phyloP scores from a whole-genome alignment of 1,140 invertebrate species.

The Zaprionus gabonicus region DNA sequence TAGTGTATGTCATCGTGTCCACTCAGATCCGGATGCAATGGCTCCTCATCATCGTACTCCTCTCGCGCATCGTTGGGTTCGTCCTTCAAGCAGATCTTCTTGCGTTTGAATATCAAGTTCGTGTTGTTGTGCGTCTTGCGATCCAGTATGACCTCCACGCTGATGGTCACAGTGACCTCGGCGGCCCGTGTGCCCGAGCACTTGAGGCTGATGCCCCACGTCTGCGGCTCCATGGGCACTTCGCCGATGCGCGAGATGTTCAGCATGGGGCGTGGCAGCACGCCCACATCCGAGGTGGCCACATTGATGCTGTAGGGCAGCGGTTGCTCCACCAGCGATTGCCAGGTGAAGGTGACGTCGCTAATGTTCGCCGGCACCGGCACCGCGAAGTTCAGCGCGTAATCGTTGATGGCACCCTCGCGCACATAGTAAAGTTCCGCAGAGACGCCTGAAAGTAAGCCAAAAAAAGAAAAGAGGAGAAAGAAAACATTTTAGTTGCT shows the following conservation, averaged over 20 bases:
- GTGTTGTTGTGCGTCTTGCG: constrained; percentile 89
- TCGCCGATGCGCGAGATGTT: constrained; percentile 93
- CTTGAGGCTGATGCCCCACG: constrained; percentile 92
- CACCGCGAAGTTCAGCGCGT: constrained; percentile 94
- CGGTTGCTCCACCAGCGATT: constrained; percentile 90
- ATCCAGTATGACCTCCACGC: constrained; percentile 92
- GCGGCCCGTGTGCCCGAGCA: constrained; percentile 92
- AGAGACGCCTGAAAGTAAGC: constrained; percentile 89
- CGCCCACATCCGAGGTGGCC: constrained; percentile 90
- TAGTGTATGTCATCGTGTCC: constrained; percentile 65
- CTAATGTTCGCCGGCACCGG: constrained; percentile 92
- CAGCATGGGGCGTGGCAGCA: constrained; percentile 89
- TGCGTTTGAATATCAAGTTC: constrained; percentile 90
- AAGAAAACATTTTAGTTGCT: constrained; percentile 35
- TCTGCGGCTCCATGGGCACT: constrained; percentile 91
- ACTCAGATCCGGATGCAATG: constrained; percentile 57
- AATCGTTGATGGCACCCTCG: constrained; percentile 92
- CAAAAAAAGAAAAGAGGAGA: background rate
- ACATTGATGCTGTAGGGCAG: constrained; percentile 92
- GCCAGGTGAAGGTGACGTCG: constrained; percentile 94
- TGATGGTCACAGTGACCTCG: constrained; percentile 93
- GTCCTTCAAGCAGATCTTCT: constrained; percentile 90
- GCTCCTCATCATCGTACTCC: constrained; percentile 72
- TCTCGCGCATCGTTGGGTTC: constrained; percentile 72
- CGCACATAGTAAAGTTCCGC: constrained; percentile 95